Evolutionary conservation across 1,140 invertebrate genomes (phyloP).

Genomic region (Drosophila takahashii): DNA sequence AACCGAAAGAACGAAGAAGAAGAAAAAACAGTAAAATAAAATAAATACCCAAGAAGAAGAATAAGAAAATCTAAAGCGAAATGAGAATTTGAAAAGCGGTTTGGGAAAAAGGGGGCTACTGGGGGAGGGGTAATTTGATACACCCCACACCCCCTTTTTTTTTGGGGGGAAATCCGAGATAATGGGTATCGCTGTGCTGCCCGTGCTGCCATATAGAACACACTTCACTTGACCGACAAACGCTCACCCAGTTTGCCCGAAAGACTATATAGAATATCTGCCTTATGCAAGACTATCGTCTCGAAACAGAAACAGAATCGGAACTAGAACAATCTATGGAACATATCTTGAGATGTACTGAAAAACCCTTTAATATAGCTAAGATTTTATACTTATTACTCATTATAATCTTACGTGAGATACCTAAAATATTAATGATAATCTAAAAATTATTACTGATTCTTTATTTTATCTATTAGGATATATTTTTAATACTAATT

Average conservation of each 20-base stretch:
- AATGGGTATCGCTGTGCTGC: conserved; percentile 23
- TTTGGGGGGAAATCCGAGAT: conserved; percentile 44
- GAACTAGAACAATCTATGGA: conserved; percentile 37
- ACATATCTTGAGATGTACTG: conserved; percentile 13
- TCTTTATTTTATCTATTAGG: too few species aligned
- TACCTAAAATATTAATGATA: too few species aligned
- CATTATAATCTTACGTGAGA: too few species aligned
- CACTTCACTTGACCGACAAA: conserved; percentile 57
- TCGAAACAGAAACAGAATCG: conserved; percentile 11
- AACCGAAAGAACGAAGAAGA: conserved; percentile 17
- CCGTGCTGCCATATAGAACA: conserved; percentile 25
- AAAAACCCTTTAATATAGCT: too few species aligned
- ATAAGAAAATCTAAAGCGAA: conserved; percentile 55
- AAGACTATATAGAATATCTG: conserved; percentile 42
- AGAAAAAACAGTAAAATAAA: conserved; percentile 29
- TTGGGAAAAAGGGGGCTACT: not conserved
- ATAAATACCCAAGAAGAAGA: conserved; percentile 36
- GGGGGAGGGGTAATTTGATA: conserved; percentile 58
- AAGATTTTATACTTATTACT: too few species aligned
- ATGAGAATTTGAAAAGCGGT: conserved; percentile 33
- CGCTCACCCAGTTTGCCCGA: conserved; percentile 35
- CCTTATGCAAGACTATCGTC: conserved; percentile 31
- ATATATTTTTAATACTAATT: too few species aligned
- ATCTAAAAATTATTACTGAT: too few species aligned
- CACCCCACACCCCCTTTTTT: conserved; percentile 11